Conservation (phyloP, 1,140 invertebrate species). For the Brachionus plicatilis region DNA sequence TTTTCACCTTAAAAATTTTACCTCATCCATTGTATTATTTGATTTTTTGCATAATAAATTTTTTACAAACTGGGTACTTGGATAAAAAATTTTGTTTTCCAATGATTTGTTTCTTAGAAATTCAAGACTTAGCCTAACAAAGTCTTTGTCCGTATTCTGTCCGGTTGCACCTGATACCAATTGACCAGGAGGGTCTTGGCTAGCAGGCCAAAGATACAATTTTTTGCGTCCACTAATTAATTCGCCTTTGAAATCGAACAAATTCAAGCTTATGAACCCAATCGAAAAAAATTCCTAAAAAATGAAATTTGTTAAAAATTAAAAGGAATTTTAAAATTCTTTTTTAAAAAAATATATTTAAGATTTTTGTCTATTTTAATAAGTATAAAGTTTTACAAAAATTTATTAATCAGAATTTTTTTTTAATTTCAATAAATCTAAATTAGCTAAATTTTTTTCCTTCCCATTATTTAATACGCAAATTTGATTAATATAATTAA, state of each 20-base stretch:
- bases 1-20: background rate
- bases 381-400: too few relatives aligned
- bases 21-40: background rate
- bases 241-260: constrained; percentile 86
- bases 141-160: constrained; percentile 4
- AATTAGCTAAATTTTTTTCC: too few relatives aligned
- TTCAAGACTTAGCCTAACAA: background rate
- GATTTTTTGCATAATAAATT: background rate
- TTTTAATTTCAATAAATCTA: too few relatives aligned
- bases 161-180: background rate
- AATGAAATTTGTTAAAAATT: background rate
- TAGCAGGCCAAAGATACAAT: constrained; percentile 80
- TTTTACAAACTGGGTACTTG: background rate
- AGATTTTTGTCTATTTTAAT: too few relatives aligned
- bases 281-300: constrained; percentile 68
- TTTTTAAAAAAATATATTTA: background rate
- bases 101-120: background rate
- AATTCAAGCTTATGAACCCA: constrained; percentile 85
- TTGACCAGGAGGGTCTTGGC: background rate
- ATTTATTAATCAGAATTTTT: too few relatives aligned
- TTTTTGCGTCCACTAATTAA: constrained; percentile 75
- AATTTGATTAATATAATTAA: too few relatives aligned
- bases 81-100: background rate
- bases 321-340: too few relatives aligned
- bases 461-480: too few relatives aligned